Evolutionary conservation across 2,113 vertebrate genomes (phyloP).

Genomic region (Syngnathus scovelli): DNA sequence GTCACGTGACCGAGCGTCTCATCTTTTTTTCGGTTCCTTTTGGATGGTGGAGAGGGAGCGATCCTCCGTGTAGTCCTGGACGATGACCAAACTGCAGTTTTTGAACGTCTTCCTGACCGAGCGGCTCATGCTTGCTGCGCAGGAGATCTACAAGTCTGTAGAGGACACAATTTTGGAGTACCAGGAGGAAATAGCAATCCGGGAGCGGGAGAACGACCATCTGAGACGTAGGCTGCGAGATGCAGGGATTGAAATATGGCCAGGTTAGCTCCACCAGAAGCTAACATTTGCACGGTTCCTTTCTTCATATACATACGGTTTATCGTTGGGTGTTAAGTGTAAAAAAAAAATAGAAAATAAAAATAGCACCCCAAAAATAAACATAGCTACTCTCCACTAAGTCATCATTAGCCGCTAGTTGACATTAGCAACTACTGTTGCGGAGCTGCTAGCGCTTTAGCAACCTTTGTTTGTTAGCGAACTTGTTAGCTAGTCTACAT

Average conservation of each 20-base stretch:
- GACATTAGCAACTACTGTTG: conserved; percentile 24
- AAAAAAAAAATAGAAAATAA: neutral
- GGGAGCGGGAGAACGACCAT: conserved; percentile 72
- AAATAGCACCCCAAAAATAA: neutral
- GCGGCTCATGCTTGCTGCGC: conserved; percentile 70
- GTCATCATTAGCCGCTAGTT: conserved; percentile 13
- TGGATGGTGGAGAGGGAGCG: conserved; percentile 30
- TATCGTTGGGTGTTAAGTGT: too few relatives aligned
- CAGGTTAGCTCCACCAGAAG: conserved; percentile 60
- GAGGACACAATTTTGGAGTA: conserved; percentile 71
- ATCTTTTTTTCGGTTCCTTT: conserved; percentile 51
- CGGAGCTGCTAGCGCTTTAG: conserved; percentile 44
- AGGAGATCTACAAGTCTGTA: conserved; percentile 73
- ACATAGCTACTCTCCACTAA: neutral
- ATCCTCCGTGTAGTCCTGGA: conserved; percentile 28
- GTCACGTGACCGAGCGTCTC: conserved; percentile 61
- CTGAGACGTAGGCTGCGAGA: conserved; percentile 67
- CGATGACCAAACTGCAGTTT: conserved; percentile 72
- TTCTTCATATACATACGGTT: neutral
- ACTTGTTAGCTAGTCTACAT: neutral
- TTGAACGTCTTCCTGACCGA: conserved; percentile 70
- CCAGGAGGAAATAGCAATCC: conserved; percentile 70
- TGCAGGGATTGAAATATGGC: conserved; percentile 70
- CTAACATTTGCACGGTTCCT: conserved; percentile 15
- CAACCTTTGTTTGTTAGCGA: conserved; percentile 69